phyloP scores from a whole-genome alignment of 2,797 vertebrate species.

The Pseudochirops cupreus region DNA sequence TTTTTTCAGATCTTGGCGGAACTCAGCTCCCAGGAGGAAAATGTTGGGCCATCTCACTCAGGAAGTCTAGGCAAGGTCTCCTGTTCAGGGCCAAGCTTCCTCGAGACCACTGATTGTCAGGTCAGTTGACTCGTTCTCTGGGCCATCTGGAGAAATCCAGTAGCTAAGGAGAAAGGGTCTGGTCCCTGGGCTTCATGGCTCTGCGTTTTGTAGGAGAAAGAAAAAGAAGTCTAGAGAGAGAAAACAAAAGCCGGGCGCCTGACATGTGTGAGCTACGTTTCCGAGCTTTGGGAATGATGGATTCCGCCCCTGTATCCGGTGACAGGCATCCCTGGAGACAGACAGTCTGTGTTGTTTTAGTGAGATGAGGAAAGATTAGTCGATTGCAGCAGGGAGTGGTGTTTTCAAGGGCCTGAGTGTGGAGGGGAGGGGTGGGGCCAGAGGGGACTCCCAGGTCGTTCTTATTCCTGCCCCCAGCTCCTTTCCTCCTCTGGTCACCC shows the following conservation, averaged over 20 bases:
- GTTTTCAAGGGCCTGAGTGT: rapidly evolving
- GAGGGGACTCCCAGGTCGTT: background rate
- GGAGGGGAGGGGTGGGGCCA: background rate
- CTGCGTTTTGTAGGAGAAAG: background rate
- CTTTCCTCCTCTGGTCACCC: background rate
- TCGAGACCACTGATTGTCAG: background rate
- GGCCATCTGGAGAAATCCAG: background rate
- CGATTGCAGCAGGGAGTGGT: background rate
- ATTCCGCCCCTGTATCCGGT: constrained; percentile 81
- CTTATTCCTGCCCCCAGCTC: background rate
- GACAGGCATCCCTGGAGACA: constrained; percentile 83
- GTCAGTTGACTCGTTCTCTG: background rate
- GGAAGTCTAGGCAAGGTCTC: background rate
- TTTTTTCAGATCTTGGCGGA: background rate
- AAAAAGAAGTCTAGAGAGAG: constrained; percentile 71
- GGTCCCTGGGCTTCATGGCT: background rate
- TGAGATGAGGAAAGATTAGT: constrained; percentile 80
- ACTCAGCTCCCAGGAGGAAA: background rate
- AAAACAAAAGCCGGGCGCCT: constrained; percentile 37
- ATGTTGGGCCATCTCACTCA: background rate
- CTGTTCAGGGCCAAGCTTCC: background rate
- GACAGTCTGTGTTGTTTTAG: constrained; percentile 84
- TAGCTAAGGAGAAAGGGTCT: background rate
- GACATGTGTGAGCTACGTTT: constrained; percentile 80
- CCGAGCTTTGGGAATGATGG: constrained; percentile 80